Evolutionary conservation across 2,113 vertebrate species (phyloP), one percentile per base, ranked within the genome.

Genomic region (Cyanoderma ruficeps): DNA sequence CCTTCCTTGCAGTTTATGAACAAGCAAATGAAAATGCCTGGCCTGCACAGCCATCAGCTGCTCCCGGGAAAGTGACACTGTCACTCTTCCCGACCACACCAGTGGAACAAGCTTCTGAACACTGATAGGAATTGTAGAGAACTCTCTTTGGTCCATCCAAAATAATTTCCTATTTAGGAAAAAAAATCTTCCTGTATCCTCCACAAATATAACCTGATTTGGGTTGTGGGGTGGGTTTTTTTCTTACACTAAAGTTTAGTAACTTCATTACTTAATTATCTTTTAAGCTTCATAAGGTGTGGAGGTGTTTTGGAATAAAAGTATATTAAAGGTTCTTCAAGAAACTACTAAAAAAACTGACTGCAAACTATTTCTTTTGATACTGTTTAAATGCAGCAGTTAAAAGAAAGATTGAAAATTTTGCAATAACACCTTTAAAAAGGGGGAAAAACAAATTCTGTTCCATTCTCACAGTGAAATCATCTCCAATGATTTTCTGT

Each of bases 161-260:
- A 11, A 6, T 13, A 37, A 24, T 46, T 86, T 70, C 12, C 14
- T 6, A 28, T 27, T 69, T 37, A 55, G 47, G 68, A 91, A 83
- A 60, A 83, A 37, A 37, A 37, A 10, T 25, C 44, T 72, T 57
- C 20, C 17, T 11, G 6, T 15, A 14, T 22, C 25, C 25, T 31
- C 37, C 18, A 35, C 10, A 79, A 19, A 30, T 57, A 42, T 18
- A 59, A 72, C 18, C 21, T 33, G 11, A 1, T 27, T n/a, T 16
- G 13, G 19, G 27, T 4, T 56, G 11, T 5, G 27, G 7, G 10
- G 2, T 1, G 4, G 5, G 2, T 18, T 41, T 27, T 6, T 7
- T 77, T 72, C 52, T 39, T 47, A 52, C 47, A 41, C 11, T 28
- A 1, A 60, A 76, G 20, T 57, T 88, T 41, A 42, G 15, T 84